Base-by-base conservation (phyloP, 1,140 invertebrate genomes). In the Homarus americanus region DNA sequence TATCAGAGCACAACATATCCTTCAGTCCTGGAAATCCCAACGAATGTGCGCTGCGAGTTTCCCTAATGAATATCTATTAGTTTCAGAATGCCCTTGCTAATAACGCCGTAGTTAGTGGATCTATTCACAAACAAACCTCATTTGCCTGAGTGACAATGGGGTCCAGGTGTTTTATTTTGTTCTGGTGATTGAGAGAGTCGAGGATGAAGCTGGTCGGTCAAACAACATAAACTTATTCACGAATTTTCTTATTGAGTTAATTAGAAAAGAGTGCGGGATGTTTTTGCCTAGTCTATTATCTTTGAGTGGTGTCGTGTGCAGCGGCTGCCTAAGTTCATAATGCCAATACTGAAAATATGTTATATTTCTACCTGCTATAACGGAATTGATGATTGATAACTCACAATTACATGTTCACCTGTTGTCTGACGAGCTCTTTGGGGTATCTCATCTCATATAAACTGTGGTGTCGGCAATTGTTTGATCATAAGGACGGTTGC, bases 181-280 rank as follows among this genome's bases (percentile, higher is more conserved):
- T 20, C 4, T 4, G 0, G 7, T 69, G 63, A 69, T 69, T 69
- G 63, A 69, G 63, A 32, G n/a, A 24, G 28, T 12, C 28, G 63
- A 10, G 5, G 28, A 2, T 69, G 63, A 24, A 9, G n/a, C 28
- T 0, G 63, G n/a, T 28, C 63, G 0, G 32, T 32, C 63, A 69
- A 69, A 69, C 63, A 24, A 32, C 28, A 69, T 24, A 7, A 32
- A 69, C 28, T 32, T 69, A 24, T 32, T 69, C 63, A 1, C n/a
- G 5, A 9, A 58, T 82, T 82, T 82, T 82, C 49, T 38, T 38
- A 32, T 69, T 69, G 63, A 69, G n/a, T 32, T 69, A 69, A 69
- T 69, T 69, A 69, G 63, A 69, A 69, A 28, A 69, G n/a, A 69
- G 10, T 69, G 53, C 20, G 9, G 24, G 28, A 9, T 69, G 63